A percentile compares a stretch with the other conserved stretches of the same genome.
phyloP scores from a whole-genome alignment of 2,888 invertebrate species.

The Leptopilina syphax region DNA sequence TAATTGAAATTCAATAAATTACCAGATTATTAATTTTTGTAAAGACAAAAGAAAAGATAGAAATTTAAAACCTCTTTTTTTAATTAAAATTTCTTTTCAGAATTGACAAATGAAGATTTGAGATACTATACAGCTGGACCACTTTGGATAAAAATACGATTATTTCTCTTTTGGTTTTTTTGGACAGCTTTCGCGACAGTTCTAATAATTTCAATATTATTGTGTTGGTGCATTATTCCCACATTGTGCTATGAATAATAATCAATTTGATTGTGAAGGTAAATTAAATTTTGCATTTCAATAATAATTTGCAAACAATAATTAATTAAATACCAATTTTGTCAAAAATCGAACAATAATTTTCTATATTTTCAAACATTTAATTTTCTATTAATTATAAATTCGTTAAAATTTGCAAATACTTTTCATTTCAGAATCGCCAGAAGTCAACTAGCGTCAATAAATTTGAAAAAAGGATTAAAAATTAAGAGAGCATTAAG shows the following conservation, averaged over 20 bases:
- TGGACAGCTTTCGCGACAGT: slow-evolving; percentile 63
- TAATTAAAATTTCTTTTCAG: slow-evolving; percentile 50
- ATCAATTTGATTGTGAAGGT: not conserved
- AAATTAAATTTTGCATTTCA: not conserved
- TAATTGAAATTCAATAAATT: not conserved
- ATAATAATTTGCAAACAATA: no score
- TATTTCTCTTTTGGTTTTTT: slow-evolving; percentile 67
- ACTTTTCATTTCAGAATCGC: no score
- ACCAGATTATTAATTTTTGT: not conserved
- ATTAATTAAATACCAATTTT: no score
- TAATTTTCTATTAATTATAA: no score
- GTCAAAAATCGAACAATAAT: no score
- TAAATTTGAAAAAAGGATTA: no score
- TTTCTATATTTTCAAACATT: no score
- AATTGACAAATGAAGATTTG: slow-evolving; percentile 58
- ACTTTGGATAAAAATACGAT: slow-evolving; percentile 64
- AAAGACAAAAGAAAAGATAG: not conserved
- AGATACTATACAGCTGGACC: slow-evolving; percentile 62
- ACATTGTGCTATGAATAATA: not conserved
- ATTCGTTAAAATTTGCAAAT: no score
- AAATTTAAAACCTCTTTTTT: not conserved
- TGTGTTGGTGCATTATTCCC: slow-evolving; percentile 8
- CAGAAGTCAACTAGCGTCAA: no score
- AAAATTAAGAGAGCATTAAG: no score
- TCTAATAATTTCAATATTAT: slow-evolving; percentile 58